Evolutionary conservation across 2,113 vertebrate species (phyloP).

Genomic region (Phalacrocorax carbo): DNA sequence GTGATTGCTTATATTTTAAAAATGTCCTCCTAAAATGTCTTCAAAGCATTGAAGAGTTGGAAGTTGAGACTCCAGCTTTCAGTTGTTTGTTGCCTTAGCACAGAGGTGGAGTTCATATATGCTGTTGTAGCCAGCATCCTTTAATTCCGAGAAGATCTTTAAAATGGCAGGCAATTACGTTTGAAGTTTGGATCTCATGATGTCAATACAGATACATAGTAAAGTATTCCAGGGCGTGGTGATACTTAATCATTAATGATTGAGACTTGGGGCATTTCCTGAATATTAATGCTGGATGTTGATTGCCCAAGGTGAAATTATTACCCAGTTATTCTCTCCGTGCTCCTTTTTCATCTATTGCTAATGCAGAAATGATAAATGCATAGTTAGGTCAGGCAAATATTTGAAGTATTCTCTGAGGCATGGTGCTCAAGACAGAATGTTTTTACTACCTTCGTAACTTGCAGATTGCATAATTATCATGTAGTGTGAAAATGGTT

Average conservation of each 20-base stretch:
- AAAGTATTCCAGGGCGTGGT: constrained; percentile 50
- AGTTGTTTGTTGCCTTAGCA: not conserved
- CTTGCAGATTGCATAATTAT: not conserved
- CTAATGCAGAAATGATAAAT: not conserved
- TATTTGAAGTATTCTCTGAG: not conserved
- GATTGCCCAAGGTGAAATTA: constrained; percentile 16
- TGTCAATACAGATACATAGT: constrained; percentile 46
- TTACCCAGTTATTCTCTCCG: not conserved
- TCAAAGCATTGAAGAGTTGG: not conserved
- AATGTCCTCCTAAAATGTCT: not conserved
- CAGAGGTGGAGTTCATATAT: not conserved
- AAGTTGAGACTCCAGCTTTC: not conserved
- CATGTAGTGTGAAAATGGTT: not conserved
- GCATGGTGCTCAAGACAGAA: not conserved
- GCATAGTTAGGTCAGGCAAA: not conserved
- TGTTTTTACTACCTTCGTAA: not conserved
- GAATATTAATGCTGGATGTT: constrained; percentile 53
- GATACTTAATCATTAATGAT: constrained; percentile 55
- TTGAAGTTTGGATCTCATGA: constrained; percentile 48
- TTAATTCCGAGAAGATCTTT: not conserved
- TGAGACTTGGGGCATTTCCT: constrained; percentile 54
- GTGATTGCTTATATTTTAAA: not conserved
- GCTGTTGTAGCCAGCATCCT: not conserved
- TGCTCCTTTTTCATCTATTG: not conserved
- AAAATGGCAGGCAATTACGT: not conserved